Percentiles rank a stretch among this genome's conserved stretches.
Evolutionary conservation across 2,888 invertebrate genomes (phyloP).

Genomic region (Plebejus melissa): DNA sequence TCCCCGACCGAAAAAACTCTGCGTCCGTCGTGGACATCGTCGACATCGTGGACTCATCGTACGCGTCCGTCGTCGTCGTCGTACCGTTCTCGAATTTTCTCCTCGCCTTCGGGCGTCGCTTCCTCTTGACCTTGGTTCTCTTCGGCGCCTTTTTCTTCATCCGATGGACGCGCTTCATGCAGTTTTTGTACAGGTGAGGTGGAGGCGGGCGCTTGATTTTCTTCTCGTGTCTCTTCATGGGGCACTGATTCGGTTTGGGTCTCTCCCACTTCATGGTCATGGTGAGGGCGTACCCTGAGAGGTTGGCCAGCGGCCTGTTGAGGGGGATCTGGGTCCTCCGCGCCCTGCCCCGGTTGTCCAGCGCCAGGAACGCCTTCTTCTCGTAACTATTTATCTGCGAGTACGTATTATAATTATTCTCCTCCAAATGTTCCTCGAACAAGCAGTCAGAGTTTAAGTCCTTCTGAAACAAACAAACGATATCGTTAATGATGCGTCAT

Average conservation of each 20-base stretch:
- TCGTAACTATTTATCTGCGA: conserved; percentile 81
- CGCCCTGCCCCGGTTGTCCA: conserved; percentile 85
- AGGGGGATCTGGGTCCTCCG: conserved; percentile 85
- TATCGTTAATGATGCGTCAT: neutral
- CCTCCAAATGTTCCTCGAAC: conserved; percentile 91
- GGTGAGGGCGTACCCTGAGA: conserved; percentile 86
- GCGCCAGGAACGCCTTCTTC: conserved; percentile 86
- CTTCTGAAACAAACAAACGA: conserved; percentile 84
- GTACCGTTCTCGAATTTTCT: conserved; percentile 71
- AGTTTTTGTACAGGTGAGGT: conserved; percentile 66
- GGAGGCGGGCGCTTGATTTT: conserved; percentile 68
- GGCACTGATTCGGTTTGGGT: conserved; percentile 56
- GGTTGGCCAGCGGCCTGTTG: conserved; percentile 83
- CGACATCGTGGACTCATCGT: conserved; percentile 75
- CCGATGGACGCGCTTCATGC: conserved; percentile 70
- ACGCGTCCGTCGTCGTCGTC: conserved; percentile 70
- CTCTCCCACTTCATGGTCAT: conserved; percentile 63
- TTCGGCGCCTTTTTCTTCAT: conserved; percentile 74
- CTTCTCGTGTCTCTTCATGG: conserved; percentile 63
- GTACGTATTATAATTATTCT: conserved; percentile 92
- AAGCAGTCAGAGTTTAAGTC: conserved; percentile 87
- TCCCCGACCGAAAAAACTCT: conserved; percentile 79
- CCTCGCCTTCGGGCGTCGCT: conserved; percentile 76
- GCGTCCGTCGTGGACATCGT: conserved; percentile 74
- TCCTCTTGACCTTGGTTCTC: conserved; percentile 62